Conservation (phyloP, 1,140 invertebrate genomes). For the Schlechtendalia chinensis region DNA sequence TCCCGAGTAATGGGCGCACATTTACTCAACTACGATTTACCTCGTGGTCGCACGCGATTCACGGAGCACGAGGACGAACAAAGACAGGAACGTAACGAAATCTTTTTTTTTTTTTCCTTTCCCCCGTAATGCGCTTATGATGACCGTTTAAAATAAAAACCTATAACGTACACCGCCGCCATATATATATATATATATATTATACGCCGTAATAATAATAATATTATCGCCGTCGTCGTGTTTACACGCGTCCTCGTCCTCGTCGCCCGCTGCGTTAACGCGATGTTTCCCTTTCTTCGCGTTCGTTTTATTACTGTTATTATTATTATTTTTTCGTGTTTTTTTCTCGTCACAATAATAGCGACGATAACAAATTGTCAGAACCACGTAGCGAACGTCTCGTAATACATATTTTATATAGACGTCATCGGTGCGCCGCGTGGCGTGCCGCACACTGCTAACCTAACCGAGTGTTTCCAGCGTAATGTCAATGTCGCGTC, state of each 20-base stretch:
- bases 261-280: conserved; percentile 29
- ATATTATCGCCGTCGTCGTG: neutral
- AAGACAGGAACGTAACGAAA: too few relatives aligned
- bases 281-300: neutral
- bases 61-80: too few relatives aligned
- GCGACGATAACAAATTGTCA: conserved; percentile 13
- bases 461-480: too few relatives aligned
- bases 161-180: too few relatives aligned
- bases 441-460: too few relatives aligned
- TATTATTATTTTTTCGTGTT: neutral
- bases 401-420: neutral
- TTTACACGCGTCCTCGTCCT: conserved; percentile 28
- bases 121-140: conserved; percentile 5
- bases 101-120: too few relatives aligned
- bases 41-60: neutral
- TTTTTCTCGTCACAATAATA: too few relatives aligned
- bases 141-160: conserved; percentile 23
- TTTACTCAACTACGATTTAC: neutral
- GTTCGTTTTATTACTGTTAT: neutral
- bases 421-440: too few relatives aligned
- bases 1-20: too few relatives aligned
- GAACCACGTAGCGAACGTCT: neutral
- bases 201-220: conserved; percentile 9
- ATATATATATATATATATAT: conserved; percentile 1
- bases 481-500: neutral